Percentiles rank a stretch among this genome's conserved stretches.
phyloP scores from a whole-genome alignment of 2,797 vertebrate species.

The Anabacerthia variegaticeps region DNA sequence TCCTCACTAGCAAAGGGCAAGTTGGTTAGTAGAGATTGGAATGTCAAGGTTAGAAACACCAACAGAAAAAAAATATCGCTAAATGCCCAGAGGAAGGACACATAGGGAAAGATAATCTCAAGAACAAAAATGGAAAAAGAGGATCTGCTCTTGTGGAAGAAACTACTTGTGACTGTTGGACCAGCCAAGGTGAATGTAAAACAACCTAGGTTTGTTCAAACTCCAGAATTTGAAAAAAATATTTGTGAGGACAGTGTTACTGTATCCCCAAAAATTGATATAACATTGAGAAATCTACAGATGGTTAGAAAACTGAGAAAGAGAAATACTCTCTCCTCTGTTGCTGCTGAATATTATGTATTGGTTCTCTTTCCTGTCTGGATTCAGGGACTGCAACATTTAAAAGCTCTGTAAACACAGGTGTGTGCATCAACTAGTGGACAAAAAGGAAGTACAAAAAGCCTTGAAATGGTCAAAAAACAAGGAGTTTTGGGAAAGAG shows the following conservation, averaged over 20 bases:
- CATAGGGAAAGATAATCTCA: background rate
- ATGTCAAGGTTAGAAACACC: background rate
- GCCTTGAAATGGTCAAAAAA: background rate
- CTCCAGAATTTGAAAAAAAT: background rate
- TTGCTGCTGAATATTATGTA: background rate
- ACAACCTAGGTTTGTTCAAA: background rate
- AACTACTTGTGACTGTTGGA: background rate
- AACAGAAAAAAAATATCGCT: background rate
- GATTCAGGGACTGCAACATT: background rate
- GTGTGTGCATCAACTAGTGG: background rate
- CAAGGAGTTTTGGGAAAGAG: background rate
- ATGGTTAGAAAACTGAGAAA: background rate
- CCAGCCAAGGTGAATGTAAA: background rate
- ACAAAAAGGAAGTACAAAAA: rapidly evolving
- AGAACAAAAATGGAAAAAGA: background rate
- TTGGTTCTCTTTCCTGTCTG: background rate
- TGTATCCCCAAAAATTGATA: rapidly evolving
- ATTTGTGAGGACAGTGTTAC: background rate
- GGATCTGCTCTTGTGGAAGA: background rate
- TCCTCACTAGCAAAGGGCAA: background rate
- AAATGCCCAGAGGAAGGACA: background rate
- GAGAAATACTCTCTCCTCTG: background rate
- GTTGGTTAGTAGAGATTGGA: background rate
- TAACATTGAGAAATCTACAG: background rate
- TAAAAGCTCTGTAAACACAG: background rate